These are phyloP conservation scores for Ophion obscuratus DNA, from an alignment of 2,888 invertebrate genomes.

Conservation along the genomic window DNA sequence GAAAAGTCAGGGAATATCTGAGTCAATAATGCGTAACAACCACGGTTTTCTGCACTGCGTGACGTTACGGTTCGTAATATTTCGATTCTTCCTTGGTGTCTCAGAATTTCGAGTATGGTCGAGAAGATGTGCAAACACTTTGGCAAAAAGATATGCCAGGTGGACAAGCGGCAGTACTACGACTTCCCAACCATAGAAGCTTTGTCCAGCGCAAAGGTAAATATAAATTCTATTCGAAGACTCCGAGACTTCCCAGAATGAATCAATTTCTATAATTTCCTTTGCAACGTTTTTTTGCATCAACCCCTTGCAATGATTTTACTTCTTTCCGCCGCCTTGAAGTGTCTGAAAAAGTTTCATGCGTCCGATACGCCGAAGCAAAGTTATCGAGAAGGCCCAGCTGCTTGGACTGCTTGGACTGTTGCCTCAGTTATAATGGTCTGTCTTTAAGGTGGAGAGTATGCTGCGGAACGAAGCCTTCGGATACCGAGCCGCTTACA, in stretches of 20 bases:
- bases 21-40: too few species aligned
- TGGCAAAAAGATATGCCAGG: slow-evolving; percentile 90
- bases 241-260: background rate
- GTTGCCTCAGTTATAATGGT: background rate
- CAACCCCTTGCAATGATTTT: background rate
- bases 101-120: slow-evolving; percentile 95
- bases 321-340: background rate
- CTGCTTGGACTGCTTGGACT: background rate
- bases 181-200: slow-evolving; percentile 92
- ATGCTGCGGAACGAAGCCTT: slow-evolving; percentile 91
- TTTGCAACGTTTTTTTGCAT: background rate
- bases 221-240: background rate
- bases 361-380: too few species aligned
- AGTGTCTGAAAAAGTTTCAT: too few species aligned
- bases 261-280: background rate
- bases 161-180: slow-evolving; percentile 88
- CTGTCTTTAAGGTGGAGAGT: slow-evolving; percentile 87
- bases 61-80: background rate
- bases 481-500: slow-evolving; percentile 95
- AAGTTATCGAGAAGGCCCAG: too few species aligned
- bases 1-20: too few species aligned
- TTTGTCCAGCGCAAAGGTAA: slow-evolving; percentile 66
- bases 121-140: slow-evolving; percentile 93
- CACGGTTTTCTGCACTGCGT: too few species aligned
- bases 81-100: background rate